Base-by-base conservation (phyloP, 2,888 invertebrate genomes). In the Cerceris ruficornis region DNA sequence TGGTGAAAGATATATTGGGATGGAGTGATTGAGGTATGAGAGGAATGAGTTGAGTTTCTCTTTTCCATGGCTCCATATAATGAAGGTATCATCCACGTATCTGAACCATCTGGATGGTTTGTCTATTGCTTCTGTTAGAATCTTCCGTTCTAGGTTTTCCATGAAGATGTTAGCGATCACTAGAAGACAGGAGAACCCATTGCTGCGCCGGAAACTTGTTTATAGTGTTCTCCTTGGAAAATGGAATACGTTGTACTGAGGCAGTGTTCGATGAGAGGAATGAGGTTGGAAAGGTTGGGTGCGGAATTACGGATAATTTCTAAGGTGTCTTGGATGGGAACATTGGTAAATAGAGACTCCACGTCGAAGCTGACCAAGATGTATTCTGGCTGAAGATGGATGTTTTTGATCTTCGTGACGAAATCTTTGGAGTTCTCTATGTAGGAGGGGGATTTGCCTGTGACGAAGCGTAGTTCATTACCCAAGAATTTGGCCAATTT, bases 111-210 rank as follows among this genome's bases (percentile, higher is more conserved):
- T 28, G 28, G 28, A 28, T 28, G 28, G 28, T 28, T 28, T 28
- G 28, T 28, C 28, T 28, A 28, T 28, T 28, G 28, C 28, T 28
- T 28, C 28, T 28, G 28, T 28, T 28, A 28, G 28, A 28, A 28
- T 28, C 28, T 28, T 28, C 28, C 28, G 28, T 28, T 28, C 28
- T 1, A 28, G 28, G 28, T 28, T 4, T 28, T 28, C 28, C 28
- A 28, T 28, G 28, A 28, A 28, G 28, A 28, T 28, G 28, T 28
- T 28, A 28, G 28, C 28, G 28, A 28, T 28, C 28, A 28, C 28
- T 4, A 4, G 28, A 28, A 28, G 28, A 28, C 28, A n/a, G 86
- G 79, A n/a, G 69, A 78, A 0, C 81, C 82, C 77, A 84, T 82
- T 8, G 83, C 81, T 28, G 76, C 77, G 9, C 78, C 83, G 11